Conservation (phyloP, 2,888 invertebrate species). For the Pristionchus mayeri region DNA sequence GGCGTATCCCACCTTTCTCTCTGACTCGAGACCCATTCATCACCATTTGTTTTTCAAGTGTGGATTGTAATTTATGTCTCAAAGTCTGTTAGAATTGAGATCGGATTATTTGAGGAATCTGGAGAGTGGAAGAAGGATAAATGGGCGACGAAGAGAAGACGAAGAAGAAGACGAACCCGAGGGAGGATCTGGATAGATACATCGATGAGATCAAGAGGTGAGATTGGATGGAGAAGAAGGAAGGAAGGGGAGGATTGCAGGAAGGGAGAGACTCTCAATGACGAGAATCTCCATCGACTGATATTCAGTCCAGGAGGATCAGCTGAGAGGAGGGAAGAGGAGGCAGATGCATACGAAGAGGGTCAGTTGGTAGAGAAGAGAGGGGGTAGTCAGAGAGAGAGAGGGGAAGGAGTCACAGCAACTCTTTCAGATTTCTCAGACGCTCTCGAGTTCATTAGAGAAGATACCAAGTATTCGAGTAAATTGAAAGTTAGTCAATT, state of each 20-base stretch:
- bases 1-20: too few species aligned
- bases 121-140: background rate
- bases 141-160: background rate
- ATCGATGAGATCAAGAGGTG: conserved; percentile 37
- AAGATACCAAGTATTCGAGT: too few species aligned
- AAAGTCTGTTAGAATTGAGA: background rate
- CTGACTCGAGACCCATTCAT: too few species aligned
- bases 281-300: background rate
- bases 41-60: too few species aligned
- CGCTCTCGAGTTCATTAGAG: conserved; percentile 21
- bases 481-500: too few species aligned
- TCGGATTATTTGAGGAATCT: background rate
- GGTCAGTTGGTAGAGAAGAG: too few species aligned
- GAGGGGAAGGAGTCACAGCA: too few species aligned
- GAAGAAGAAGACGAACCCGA: background rate
- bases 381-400: too few species aligned
- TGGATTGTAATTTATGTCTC: background rate
- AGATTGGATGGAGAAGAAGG: background rate
- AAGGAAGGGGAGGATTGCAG: background rate
- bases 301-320: conserved; percentile 13
- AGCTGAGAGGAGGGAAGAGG: background rate
- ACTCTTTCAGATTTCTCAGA: conserved; percentile 16
- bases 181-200: conserved; percentile 31
- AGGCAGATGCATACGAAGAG: conserved; percentile 4
- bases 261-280: conserved; percentile 7